phyloP scores from a whole-genome alignment of 2,113 vertebrate genomes.

The Corvus moneduloides region DNA sequence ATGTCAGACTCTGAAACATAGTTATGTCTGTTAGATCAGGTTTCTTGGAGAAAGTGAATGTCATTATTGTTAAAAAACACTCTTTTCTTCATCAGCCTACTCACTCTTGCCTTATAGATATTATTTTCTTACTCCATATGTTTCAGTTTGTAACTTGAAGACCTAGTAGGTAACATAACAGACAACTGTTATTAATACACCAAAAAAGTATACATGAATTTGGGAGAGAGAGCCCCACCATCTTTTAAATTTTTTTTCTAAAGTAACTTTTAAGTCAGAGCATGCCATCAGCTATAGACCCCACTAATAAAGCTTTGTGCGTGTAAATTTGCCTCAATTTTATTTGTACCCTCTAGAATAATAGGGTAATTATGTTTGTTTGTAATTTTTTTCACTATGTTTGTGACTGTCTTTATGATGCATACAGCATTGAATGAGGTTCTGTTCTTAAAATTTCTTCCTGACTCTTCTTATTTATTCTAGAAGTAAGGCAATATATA shows the following conservation, averaged over 20 bases:
- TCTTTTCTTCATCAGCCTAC: neutral
- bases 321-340: neutral
- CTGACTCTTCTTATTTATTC: neutral
- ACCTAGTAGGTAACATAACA: neutral
- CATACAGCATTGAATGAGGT: neutral
- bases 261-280: neutral
- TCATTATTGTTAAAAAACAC: neutral
- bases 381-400: neutral
- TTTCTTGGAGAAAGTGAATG: neutral
- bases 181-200: neutral
- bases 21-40: neutral
- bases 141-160: neutral
- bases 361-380: neutral
- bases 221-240: fast-evolving
- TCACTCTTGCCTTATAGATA: neutral
- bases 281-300: neutral
- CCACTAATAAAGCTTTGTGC: neutral
- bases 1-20: neutral
- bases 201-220: neutral
- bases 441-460: neutral
- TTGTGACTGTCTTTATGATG: neutral
- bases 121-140: neutral
- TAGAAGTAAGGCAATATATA: neutral
- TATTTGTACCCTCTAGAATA: neutral
- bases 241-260: neutral